These are phyloP conservation scores for Entomobrya multifasciata DNA, from an alignment of 2,888 invertebrate species.

Conservation along the genomic window DNA sequence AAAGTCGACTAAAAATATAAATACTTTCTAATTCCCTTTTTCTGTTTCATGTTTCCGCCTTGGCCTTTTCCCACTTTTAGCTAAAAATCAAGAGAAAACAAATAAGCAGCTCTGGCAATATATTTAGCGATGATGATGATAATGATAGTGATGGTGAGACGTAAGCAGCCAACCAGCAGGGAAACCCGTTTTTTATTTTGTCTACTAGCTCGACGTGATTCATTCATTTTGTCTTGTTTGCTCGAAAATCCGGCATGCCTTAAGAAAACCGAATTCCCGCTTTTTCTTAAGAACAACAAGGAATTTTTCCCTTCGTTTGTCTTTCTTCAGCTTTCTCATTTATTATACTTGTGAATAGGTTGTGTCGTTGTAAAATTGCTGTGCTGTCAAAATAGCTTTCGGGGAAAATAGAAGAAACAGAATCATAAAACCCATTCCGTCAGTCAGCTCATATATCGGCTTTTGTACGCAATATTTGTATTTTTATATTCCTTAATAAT, in stretches of 20 bases:
- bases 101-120: constrained; percentile 1
- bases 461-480: too few species aligned
- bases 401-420: too few species aligned
- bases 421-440: too few species aligned
- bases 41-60: constrained; percentile 35
- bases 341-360: constrained; percentile 23
- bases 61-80: background rate
- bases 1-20: constrained; percentile 30
- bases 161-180: background rate
- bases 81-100: background rate
- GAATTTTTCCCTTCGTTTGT: constrained; percentile 12
- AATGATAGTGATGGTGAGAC: background rate
- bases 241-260: background rate
- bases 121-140: background rate
- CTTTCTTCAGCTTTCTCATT: constrained; percentile 8
- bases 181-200: constrained; percentile 25
- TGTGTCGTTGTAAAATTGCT: background rate
- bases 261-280: too few species aligned
- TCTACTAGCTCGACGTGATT: constrained; percentile 12
- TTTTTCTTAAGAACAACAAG: constrained; percentile 19
- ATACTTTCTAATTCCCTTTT: constrained; percentile 32
- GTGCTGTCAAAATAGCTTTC: background rate
- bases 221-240: constrained; percentile 15
- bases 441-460: too few species aligned
- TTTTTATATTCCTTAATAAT: too few species aligned